These are phyloP conservation scores for Cecropterus lyciades DNA, from an alignment of 1,140 invertebrate genomes.

Conservation along the genomic window DNA sequence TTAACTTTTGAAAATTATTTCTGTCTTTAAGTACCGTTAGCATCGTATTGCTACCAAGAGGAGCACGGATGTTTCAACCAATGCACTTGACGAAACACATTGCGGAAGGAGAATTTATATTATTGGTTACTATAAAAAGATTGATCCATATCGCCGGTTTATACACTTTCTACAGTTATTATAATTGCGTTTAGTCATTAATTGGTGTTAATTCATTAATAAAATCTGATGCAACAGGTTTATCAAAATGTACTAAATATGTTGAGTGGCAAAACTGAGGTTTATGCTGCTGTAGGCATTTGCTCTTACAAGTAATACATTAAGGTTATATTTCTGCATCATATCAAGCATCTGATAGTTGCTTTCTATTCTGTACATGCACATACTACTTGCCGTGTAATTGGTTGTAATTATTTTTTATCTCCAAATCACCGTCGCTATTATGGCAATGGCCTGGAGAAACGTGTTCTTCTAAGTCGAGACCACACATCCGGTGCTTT, in stretches of 20 bases:
- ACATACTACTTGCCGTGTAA: constrained; percentile 36
- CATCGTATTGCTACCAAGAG: constrained; percentile 30
- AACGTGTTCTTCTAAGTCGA: background rate
- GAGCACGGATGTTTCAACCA: constrained; percentile 29
- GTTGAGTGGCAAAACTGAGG: background rate
- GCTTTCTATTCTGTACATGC: constrained; percentile 22
- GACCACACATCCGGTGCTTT: constrained; percentile 21
- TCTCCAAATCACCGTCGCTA: constrained; percentile 41
- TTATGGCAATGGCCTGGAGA: constrained; percentile 2
- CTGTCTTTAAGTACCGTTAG: constrained; percentile 23
- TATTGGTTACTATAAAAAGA: constrained; percentile 42
- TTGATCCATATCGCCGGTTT: constrained; percentile 27
- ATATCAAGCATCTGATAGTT: constrained; percentile 28
- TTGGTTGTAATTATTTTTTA: constrained; percentile 51
- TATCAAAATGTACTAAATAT: background rate
- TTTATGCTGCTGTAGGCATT: constrained; percentile 7
- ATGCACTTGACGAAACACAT: constrained; percentile 46
- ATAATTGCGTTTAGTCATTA: constrained; percentile 13
- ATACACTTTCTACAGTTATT: constrained; percentile 2
- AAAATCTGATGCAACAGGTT: constrained; percentile 1
- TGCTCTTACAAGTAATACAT: constrained; percentile 29
- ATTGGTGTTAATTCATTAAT: background rate
- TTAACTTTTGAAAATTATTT: constrained; percentile 28
- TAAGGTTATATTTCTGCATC: constrained; percentile 20
- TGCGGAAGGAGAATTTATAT: constrained; percentile 41